A percentile compares a stretch with the other conserved stretches of the same genome.
Evolutionary conservation across 2,113 vertebrate genomes (phyloP).

Genomic region (Orcinus orca): DNA sequence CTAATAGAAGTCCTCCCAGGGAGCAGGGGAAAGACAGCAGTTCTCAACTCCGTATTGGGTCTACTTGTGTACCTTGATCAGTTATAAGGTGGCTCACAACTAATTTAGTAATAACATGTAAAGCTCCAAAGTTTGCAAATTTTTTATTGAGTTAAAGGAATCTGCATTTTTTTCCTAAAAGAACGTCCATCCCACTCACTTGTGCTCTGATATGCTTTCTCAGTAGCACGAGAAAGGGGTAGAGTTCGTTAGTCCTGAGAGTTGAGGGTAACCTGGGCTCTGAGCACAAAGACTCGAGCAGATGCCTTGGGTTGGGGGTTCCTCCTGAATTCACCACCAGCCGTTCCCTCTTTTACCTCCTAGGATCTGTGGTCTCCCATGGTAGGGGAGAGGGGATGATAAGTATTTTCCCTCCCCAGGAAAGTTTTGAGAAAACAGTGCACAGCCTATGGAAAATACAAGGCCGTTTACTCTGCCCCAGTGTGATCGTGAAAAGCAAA

Average conservation of each 20-base stretch:
- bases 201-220: background rate
- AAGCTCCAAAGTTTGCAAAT: background rate
- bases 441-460: background rate
- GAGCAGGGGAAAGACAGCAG: background rate
- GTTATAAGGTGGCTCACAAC: background rate
- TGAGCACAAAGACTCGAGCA: background rate
- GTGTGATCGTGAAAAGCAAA: background rate
- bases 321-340: background rate
- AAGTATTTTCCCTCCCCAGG: background rate
- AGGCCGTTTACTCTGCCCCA: background rate
- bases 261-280: background rate
- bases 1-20: too few relatives aligned
- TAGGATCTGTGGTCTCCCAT: background rate
- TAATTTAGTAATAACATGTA: background rate
- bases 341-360: background rate
- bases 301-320: too few relatives aligned
- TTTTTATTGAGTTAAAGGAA: background rate
- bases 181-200: background rate
- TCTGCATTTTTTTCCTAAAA: background rate
- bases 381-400: background rate
- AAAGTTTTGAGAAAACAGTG: background rate
- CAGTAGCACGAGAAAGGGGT: background rate
- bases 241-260: background rate
- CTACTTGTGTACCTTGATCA: background rate
- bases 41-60: background rate